phyloP scores from a whole-genome alignment of 92 coral and sea anemone species.

The Epizoanthus scotinus region DNA sequence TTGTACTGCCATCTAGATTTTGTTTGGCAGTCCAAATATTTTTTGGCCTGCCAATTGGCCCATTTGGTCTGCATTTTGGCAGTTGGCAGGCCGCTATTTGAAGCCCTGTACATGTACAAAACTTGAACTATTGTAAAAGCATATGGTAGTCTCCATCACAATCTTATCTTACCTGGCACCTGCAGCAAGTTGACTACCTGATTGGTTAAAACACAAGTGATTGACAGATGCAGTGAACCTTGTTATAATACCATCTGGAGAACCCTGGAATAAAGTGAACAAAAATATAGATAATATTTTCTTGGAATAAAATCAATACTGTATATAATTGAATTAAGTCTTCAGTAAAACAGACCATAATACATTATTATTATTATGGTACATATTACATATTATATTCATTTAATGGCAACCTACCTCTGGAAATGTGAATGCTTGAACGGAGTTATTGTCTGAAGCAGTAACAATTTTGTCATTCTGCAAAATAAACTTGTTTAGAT shows the following conservation, averaged over 20 bases:
- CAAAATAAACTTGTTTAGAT: neutral
- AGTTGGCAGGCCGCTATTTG: too few species aligned
- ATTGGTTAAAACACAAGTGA: conserved; percentile 85
- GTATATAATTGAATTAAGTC: neutral
- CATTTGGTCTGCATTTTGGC: too few species aligned
- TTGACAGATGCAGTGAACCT: conserved; percentile 95
- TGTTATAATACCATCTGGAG: conserved; percentile 92
- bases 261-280: conserved; percentile 60
- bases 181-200: conserved; percentile 88
- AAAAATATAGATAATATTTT: neutral
- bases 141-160: neutral
- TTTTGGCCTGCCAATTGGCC: too few species aligned
- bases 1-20: too few species aligned
- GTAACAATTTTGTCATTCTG: conserved; percentile 92
- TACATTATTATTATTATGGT: too few species aligned
- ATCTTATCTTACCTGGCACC: conserved; percentile 75
- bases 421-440: conserved; percentile 92
- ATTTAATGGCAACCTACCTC: conserved; percentile 61
- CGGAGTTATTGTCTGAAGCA: conserved; percentile 90
- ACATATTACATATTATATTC: neutral
- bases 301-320: neutral
- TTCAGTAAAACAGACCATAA: neutral
- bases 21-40: too few species aligned
- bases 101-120: too few species aligned
- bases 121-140: neutral